Percentiles rank a stretch among this genome's conserved stretches.
These are phyloP conservation scores for Nephrotoma appendiculata DNA, from an alignment of 2,888 invertebrate species.

Conservation along the genomic window DNA sequence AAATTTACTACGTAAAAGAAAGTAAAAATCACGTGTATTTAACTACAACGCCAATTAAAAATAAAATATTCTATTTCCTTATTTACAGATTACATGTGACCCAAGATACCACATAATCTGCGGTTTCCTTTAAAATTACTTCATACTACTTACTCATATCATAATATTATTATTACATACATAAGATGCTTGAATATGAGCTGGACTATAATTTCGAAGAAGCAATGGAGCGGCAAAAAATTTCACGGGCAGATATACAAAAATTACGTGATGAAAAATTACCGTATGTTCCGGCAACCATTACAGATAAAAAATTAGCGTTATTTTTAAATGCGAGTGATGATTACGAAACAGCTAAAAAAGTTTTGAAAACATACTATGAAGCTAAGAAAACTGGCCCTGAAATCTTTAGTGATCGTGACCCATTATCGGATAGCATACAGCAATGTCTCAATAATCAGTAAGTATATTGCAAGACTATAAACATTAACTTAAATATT, in stretches of 20 bases:
- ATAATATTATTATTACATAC: too few relatives aligned
- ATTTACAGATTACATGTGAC: too few relatives aligned
- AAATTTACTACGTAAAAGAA: too few relatives aligned
- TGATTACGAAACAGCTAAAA: constrained; percentile 10
- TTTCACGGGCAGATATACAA: constrained; percentile 9
- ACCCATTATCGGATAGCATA: constrained; percentile 28
- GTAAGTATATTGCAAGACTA: constrained; percentile 25
- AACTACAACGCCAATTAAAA: too few relatives aligned
- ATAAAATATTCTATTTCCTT: too few relatives aligned
- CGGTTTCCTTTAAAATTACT: too few relatives aligned
- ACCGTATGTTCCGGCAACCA: constrained; percentile 9
- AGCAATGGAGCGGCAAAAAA: constrained; percentile 9
- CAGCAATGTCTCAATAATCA: constrained; percentile 34
- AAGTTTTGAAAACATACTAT: constrained; percentile 40
- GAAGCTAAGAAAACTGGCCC: constrained; percentile 40
- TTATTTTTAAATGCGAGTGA: constrained; percentile 14
- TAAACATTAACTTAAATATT: not conserved
- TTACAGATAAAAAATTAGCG: constrained; percentile 14
- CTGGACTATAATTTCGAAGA: constrained; percentile 12
- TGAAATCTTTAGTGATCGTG: constrained; percentile 46
- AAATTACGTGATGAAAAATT: constrained; percentile 7
- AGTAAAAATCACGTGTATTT: too few relatives aligned
- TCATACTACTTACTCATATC: too few relatives aligned
- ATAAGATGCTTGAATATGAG: constrained; percentile 10
- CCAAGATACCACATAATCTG: too few relatives aligned